Base-by-base conservation (phyloP, 2,888 invertebrate species). In the Conchocele bisecta region DNA sequence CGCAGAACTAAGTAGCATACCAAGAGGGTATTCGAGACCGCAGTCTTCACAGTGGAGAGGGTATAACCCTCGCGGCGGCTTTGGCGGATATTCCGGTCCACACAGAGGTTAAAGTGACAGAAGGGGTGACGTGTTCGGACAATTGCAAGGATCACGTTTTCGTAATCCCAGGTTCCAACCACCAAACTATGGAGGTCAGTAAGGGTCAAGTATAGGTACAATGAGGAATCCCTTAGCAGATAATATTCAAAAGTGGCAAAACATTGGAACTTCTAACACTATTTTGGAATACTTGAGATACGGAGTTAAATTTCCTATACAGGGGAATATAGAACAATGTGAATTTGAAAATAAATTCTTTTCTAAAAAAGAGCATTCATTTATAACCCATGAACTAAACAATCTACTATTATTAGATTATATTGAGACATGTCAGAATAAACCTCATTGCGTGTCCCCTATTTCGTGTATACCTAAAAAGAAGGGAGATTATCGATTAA, bases 1-100 rank as follows among this genome's bases (percentile, higher is more conserved):
- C 31, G 67, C 73, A 11, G 54, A 63, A 42, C 42, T 72, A 37
- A 41, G 61, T 2, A 41, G 59, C 46, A n/a, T n/a, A n/a, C n/a
- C n/a, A n/a, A n/a, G n/a, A n/a, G n/a, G n/a, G n/a, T n/a, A n/a
- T n/a, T n/a, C n/a, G n/a, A n/a, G n/a, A n/a, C n/a, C n/a, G n/a
- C n/a, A n/a, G n/a, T n/a, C n/a, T n/a, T n/a, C n/a, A n/a, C n/a
- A n/a, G n/a, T n/a, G n/a, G n/a, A n/a, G n/a, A n/a, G n/a, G n/a
- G n/a, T n/a, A n/a, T n/a, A n/a, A n/a, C n/a, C n/a, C n/a, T n/a
- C n/a, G n/a, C n/a, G n/a, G n/a, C n/a, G n/a, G n/a, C n/a, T n/a
- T n/a, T n/a, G n/a, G n/a, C n/a, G n/a, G n/a, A n/a, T n/a, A n/a
- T n/a, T n/a, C n/a, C n/a, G n/a, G n/a, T n/a, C n/a, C n/a, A n/a